Evolutionary conservation across 2,888 invertebrate genomes (phyloP).

Genomic region (Caenorhabditis becei): DNA sequence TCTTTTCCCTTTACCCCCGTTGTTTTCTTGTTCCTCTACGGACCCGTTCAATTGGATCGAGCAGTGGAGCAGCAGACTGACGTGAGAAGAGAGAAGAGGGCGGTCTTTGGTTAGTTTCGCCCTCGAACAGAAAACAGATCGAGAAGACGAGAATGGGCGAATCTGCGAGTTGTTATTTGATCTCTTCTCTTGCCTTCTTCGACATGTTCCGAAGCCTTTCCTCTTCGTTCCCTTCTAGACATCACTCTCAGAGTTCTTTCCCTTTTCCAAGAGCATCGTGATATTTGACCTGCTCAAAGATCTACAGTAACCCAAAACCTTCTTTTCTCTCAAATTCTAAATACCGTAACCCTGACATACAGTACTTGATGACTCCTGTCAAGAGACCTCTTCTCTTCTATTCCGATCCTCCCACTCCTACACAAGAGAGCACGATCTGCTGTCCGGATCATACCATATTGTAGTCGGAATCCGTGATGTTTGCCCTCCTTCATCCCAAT

Average conservation of each 20-base stretch:
- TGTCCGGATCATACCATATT: neutral
- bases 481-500: neutral
- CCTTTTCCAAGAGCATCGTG: neutral
- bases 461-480: neutral
- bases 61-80: conserved; percentile 24
- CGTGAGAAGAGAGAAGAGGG: conserved; percentile 8
- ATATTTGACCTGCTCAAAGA: too few species aligned
- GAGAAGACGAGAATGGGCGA: neutral
- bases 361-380: too few species aligned
- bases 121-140: conserved; percentile 1
- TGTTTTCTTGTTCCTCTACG: conserved; percentile 33
- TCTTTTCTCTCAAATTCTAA: too few species aligned
- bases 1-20: neutral
- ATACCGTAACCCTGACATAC: too few species aligned
- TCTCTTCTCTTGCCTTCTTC: conserved; percentile 8
- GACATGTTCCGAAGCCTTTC: conserved; percentile 11
- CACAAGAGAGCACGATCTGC: too few species aligned
- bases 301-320: too few species aligned
- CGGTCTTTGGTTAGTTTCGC: conserved; percentile 39
- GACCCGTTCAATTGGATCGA: conserved; percentile 45
- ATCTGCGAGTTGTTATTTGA: conserved; percentile 17
- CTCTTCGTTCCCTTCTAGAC: neutral
- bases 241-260: neutral
- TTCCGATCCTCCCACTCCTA: too few species aligned
- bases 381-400: too few species aligned